A percentile compares a stretch with the other conserved stretches of the same genome.
Conservation (phyloP, 2,888 invertebrate genomes). For the Deilephila porcellus region DNA sequence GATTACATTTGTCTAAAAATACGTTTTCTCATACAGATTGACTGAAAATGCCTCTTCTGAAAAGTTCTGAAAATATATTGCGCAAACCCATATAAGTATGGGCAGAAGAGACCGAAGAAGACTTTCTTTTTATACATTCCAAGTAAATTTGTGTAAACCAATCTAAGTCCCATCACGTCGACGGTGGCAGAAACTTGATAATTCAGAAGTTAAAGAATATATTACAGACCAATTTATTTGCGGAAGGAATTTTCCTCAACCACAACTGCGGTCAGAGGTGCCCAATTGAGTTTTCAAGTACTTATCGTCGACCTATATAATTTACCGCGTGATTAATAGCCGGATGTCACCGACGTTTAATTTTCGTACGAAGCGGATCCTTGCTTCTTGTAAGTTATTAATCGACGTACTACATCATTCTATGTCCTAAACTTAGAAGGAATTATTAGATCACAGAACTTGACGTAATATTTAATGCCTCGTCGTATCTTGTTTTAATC, state of each 20-base stretch:
- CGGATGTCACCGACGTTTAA: constrained; percentile 21
- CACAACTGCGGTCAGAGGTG: constrained; percentile 56
- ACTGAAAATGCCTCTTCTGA: no score
- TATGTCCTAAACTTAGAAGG: neutral
- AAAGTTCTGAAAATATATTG: no score
- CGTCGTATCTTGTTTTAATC: neutral
- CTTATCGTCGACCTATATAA: constrained; percentile 26
- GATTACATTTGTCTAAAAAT: neutral
- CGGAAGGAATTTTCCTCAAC: constrained; percentile 38
- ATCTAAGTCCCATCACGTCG: no score
- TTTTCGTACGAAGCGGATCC: neutral
- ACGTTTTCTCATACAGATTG: no score
- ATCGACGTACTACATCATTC: neutral
- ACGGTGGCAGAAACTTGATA: no score
- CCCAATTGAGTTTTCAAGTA: constrained; percentile 47
- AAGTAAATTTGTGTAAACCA: no score
- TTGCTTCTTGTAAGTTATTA: neutral
- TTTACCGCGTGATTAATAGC: constrained; percentile 35
- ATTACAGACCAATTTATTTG: neutral
- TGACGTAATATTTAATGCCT: neutral
- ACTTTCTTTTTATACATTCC: no score
- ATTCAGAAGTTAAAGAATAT: neutral
- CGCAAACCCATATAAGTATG: no score
- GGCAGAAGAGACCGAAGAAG: no score
- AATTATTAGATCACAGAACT: neutral